Conservation (phyloP, 1,140 invertebrate species). For the Aphidius ervi region DNA sequence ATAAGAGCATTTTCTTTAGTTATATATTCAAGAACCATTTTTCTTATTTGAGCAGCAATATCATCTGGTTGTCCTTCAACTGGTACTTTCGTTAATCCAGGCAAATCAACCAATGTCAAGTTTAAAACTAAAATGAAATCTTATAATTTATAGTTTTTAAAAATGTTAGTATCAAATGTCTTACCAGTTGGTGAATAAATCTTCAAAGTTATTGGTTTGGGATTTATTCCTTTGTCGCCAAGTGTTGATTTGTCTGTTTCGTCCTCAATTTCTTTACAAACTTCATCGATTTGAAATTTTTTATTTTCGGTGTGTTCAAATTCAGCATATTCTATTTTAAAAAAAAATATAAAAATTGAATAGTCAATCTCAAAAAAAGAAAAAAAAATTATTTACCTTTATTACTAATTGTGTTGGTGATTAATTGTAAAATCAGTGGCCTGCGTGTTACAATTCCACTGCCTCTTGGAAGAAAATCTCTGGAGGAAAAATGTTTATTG, state of each 20-base stretch:
- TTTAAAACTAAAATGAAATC: constrained; percentile 62
- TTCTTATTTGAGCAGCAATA: constrained; percentile 90
- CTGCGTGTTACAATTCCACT: constrained; percentile 96
- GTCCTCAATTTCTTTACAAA: constrained; percentile 93
- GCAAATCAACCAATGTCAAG: constrained; percentile 92
- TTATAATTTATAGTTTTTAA: too few species aligned
- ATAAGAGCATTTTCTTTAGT: constrained; percentile 90
- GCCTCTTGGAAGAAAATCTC: constrained; percentile 93
- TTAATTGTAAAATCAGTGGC: constrained; percentile 95
- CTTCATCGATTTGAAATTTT: constrained; percentile 95
- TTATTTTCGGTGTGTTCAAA: constrained; percentile 98
- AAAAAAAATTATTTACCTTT: constrained; percentile 24
- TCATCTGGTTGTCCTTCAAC: constrained; percentile 92
- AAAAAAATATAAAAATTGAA: constrained; percentile 6
- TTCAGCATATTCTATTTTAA: constrained; percentile 87
- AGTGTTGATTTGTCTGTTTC: constrained; percentile 98
- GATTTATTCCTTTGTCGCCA: constrained; percentile 96
- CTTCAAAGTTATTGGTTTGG: constrained; percentile 95
- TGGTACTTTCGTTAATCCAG: constrained; percentile 93
- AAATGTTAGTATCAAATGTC: too few species aligned
- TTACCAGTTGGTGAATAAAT: constrained; percentile 92
- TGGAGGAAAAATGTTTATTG: constrained; percentile 42
- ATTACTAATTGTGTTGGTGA: constrained; percentile 78
- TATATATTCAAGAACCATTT: constrained; percentile 94
- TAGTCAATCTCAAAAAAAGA: background rate